Percentiles rank a stretch among this genome's conserved stretches.
Evolutionary conservation across 2,888 invertebrate genomes (phyloP).

Genomic region (Pristionchus arcanus): DNA sequence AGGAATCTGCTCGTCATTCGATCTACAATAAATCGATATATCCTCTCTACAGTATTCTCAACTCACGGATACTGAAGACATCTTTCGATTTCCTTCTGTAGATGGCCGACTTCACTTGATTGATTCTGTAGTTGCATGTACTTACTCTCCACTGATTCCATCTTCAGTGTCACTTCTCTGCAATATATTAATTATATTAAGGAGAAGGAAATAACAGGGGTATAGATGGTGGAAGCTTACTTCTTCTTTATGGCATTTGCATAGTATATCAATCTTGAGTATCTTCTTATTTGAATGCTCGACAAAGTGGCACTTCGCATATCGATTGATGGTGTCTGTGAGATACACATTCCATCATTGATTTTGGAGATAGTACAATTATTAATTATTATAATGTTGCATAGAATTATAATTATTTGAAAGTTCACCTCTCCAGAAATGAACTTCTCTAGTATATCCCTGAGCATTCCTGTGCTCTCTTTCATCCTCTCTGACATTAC

Average conservation of each 20-base stretch:
- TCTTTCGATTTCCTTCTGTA: slow-evolving; percentile 70
- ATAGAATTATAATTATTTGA: too few species aligned
- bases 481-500: background rate
- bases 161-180: slow-evolving; percentile 39
- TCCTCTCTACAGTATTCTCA: background rate
- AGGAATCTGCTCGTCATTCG: slow-evolving; percentile 69
- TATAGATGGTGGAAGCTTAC: background rate
- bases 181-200: background rate
- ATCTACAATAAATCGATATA: slow-evolving; percentile 58
- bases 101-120: slow-evolving; percentile 70
- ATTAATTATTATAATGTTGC: too few species aligned
- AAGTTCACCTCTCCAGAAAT: slow-evolving; percentile 42
- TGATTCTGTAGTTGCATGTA: slow-evolving; percentile 70
- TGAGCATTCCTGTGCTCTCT: background rate
- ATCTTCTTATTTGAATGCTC: slow-evolving; percentile 7
- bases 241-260: slow-evolving; percentile 52
- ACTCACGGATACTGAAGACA: slow-evolving; percentile 68
- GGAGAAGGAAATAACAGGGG: background rate
- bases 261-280: slow-evolving; percentile 44
- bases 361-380: background rate
- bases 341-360: background rate
- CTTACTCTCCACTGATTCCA: slow-evolving; percentile 64
- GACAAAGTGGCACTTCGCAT: slow-evolving; percentile 5
- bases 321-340: background rate
- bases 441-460: slow-evolving; percentile 32